A percentile compares a stretch with the other conserved stretches of the same genome.
phyloP scores from a whole-genome alignment of 2,113 vertebrate species.

The Alectura lathami region DNA sequence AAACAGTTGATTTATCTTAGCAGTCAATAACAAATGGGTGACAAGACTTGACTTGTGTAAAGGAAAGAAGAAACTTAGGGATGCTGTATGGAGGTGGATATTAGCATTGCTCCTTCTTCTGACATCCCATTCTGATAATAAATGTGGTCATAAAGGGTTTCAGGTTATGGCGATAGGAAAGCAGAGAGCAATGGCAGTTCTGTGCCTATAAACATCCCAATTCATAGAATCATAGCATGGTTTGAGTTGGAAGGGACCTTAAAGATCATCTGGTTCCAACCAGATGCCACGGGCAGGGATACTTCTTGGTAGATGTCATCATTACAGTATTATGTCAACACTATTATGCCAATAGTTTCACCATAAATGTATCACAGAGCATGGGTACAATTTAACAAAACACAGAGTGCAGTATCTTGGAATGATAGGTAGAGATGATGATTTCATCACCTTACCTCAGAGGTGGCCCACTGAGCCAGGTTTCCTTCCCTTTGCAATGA shows the following conservation, averaged over 20 bases:
- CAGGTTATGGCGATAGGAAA: background rate
- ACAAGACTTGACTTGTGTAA: background rate
- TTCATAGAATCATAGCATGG: too few relatives aligned
- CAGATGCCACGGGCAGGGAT: too few relatives aligned
- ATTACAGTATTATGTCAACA: background rate
- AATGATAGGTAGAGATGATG: background rate
- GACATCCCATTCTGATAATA: background rate
- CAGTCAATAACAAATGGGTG: background rate
- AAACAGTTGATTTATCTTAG: background rate
- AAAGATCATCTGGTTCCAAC: too few relatives aligned
- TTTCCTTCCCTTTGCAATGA: background rate
- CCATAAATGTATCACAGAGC: background rate
- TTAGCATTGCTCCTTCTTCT: rapidly evolving
- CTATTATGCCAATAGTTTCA: background rate
- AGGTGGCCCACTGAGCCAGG: background rate
- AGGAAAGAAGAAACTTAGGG: background rate
- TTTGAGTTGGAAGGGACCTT: too few relatives aligned
- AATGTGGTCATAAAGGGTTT: rapidly evolving
- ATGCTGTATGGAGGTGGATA: rapidly evolving
- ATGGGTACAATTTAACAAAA: background rate
- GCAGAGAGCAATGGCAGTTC: background rate
- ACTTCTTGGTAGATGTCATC: background rate
- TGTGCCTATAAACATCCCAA: background rate
- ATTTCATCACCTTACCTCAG: background rate
- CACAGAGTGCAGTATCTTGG: too few relatives aligned